Conservation (phyloP, 2,113 vertebrate species). For the Chitala chitala region DNA sequence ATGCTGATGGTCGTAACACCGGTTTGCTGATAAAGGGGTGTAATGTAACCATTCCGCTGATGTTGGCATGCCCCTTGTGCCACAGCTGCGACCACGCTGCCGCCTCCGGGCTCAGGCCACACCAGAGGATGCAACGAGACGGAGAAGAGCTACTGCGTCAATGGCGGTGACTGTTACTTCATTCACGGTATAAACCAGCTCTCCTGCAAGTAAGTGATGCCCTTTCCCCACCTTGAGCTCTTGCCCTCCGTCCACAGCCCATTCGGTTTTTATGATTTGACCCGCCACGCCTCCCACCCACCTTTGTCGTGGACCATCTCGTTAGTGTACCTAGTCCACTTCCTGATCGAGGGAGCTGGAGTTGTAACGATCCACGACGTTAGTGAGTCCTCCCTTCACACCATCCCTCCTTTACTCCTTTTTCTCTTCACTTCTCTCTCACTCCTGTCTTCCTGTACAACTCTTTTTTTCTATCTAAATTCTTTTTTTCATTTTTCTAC, state of each 20-base stretch:
- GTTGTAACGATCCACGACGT: not conserved
- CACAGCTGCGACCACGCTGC: slow-evolving; percentile 78
- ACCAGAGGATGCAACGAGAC: slow-evolving; percentile 92
- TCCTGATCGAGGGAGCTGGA: not conserved
- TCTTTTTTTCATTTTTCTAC: too few species aligned
- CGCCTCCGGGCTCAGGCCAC: slow-evolving; percentile 85
- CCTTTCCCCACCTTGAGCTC: not conserved
- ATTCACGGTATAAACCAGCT: slow-evolving; percentile 96
- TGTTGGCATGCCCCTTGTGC: not conserved
- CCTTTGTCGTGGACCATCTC: not conserved
- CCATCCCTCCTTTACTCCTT: not conserved
- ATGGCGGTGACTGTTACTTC: slow-evolving; percentile 97
- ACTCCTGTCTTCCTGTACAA: too few species aligned
- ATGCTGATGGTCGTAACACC: too few species aligned
- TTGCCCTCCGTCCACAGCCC: not conserved
- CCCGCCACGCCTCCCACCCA: not conserved
- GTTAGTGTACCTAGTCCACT: not conserved
- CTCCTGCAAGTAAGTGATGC: slow-evolving; percentile 92
- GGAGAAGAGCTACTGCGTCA: slow-evolving; percentile 89
- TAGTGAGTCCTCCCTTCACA: not conserved
- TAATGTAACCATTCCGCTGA: not conserved
- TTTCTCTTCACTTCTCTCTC: not conserved
- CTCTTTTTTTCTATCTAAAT: not conserved
- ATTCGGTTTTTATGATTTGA: not conserved
- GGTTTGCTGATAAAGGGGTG: too few species aligned